phyloP scores from a whole-genome alignment of 2,113 vertebrate genomes.

The Myiozetetes cayanensis region DNA sequence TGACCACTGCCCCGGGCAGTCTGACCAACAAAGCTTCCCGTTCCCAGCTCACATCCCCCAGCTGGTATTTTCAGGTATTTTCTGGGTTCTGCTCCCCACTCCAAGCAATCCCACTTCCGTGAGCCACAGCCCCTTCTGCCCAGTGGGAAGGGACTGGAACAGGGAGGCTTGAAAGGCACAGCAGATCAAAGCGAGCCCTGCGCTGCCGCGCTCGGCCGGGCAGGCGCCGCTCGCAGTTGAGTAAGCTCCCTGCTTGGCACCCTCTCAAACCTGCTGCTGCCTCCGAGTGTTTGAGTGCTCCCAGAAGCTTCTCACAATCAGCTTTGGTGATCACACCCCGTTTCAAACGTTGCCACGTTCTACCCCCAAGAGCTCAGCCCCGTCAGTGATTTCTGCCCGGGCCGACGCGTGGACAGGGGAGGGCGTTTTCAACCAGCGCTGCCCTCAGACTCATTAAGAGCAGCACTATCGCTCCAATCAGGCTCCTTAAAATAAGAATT shows the following conservation, averaged over 20 bases:
- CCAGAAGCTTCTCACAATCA: not conserved
- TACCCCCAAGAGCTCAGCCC: not conserved
- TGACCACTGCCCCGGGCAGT: not conserved
- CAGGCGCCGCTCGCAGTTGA: not conserved
- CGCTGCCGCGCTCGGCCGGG: not conserved
- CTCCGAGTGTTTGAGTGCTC: not conserved
- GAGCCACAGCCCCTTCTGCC: not conserved
- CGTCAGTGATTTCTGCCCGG: not conserved
- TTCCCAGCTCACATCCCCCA: accelerated
- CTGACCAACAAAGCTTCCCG: not conserved
- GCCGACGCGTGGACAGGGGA: not conserved
- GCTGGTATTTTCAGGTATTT: not conserved
- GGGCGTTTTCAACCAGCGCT: not conserved
- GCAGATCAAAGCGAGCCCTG: not conserved
- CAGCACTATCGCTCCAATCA: constrained; percentile 28
- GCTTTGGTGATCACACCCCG: not conserved
- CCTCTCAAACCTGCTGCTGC: not conserved
- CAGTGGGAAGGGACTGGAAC: not conserved
- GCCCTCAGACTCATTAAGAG: not conserved
- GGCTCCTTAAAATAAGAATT: constrained; percentile 16
- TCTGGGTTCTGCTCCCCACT: not conserved
- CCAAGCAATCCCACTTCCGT: accelerated
- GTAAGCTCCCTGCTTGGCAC: not conserved
- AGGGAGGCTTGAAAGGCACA: accelerated
- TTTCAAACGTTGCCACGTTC: not conserved